Conservation (phyloP, 2,888 invertebrate species). For the Melipona bicolor region DNA sequence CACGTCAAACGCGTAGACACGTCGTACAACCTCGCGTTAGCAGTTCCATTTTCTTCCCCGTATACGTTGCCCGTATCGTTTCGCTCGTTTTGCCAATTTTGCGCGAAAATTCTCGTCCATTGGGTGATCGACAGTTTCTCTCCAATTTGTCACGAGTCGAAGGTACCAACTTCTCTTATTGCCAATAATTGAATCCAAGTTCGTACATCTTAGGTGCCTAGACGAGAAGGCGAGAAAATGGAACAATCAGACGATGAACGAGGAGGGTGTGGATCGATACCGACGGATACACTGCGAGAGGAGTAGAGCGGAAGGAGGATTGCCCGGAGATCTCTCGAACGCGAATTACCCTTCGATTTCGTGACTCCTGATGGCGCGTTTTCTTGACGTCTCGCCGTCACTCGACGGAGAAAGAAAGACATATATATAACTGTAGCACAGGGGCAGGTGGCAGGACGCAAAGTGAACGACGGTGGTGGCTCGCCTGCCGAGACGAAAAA, state of each 20-base stretch:
- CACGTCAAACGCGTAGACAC: not conserved
- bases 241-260: not conserved
- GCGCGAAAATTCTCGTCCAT: too few species aligned
- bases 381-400: slow-evolving; percentile 49
- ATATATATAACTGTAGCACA: slow-evolving; percentile 20
- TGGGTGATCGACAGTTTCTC: too few species aligned
- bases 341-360: slow-evolving; percentile 58
- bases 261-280: not conserved
- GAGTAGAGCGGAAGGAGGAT: not conserved
- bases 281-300: slow-evolving; percentile 11
- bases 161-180: too few species aligned
- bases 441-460: slow-evolving; percentile 67
- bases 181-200: too few species aligned
- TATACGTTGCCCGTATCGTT: too few species aligned
- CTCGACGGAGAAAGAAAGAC: slow-evolving; percentile 4
- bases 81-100: too few species aligned
- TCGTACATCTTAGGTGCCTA: too few species aligned
- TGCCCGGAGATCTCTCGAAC: slow-evolving; percentile 38
- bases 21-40: not conserved
- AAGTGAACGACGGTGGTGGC: slow-evolving; percentile 71
- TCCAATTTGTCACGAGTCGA: not conserved
- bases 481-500: slow-evolving; percentile 45
- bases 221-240: too few species aligned
- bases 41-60: not conserved
- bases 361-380: slow-evolving; percentile 52